Percentiles rank a stretch among this genome's conserved stretches.
These are phyloP conservation scores for Esox masquinongy DNA, from an alignment of 2,797 vertebrate genomes.

Conservation along the genomic window DNA sequence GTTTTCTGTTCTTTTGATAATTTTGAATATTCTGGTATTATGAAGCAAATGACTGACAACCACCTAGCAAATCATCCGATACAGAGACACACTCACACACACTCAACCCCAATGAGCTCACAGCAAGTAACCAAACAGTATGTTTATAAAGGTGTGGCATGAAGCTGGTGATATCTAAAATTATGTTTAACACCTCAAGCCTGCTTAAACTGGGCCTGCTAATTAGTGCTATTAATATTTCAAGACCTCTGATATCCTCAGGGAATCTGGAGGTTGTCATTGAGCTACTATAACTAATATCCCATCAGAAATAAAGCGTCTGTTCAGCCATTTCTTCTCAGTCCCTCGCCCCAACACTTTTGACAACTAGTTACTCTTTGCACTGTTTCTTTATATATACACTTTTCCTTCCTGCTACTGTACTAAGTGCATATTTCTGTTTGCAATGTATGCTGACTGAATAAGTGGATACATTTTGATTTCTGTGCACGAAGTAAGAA, in stretches of 20 bases:
- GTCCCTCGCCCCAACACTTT: neutral
- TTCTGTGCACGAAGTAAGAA: neutral
- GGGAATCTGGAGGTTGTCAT: constrained; percentile 72
- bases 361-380: neutral
- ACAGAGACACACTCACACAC: neutral
- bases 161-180: neutral
- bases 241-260: constrained; percentile 65
- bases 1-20: neutral
- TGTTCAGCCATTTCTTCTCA: constrained; percentile 57
- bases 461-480: neutral
- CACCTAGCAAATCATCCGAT: neutral
- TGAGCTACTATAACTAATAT: constrained; percentile 69
- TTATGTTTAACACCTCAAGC: constrained; percentile 49
- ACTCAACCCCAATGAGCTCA: constrained; percentile 7
- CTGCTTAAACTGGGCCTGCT: constrained; percentile 46
- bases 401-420: neutral
- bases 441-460: neutral
- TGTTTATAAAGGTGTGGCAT: neutral
- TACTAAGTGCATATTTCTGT: neutral
- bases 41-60: neutral
- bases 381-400: neutral
- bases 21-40: neutral
- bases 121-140: neutral
- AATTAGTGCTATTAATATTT: constrained; percentile 74
- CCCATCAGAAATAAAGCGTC: constrained; percentile 62